Conservation (phyloP, 2,888 invertebrate genomes). For the Andrena fulva region DNA sequence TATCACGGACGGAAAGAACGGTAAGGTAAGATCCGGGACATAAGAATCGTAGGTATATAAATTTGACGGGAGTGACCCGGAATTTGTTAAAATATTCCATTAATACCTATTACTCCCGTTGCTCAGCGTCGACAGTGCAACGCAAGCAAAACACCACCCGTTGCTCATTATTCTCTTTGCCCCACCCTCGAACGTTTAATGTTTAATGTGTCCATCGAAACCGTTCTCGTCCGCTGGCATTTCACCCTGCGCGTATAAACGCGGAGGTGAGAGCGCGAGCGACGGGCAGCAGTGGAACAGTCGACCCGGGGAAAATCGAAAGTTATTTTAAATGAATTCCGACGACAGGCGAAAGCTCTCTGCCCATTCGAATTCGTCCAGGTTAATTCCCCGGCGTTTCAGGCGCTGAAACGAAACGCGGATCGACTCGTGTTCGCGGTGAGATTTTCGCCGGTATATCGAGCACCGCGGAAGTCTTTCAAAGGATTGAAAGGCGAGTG, state of each 20-base stretch:
- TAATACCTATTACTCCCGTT: too few relatives aligned
- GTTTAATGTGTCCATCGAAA: too few relatives aligned
- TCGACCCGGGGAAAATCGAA: neutral
- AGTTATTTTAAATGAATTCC: neutral
- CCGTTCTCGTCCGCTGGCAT: too few relatives aligned
- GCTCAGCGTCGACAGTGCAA: too few relatives aligned
- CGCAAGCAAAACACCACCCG: too few relatives aligned
- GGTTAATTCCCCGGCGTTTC: neutral
- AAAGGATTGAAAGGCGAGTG: slow-evolving; percentile 16
- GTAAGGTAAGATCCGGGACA: too few relatives aligned
- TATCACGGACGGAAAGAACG: too few relatives aligned
- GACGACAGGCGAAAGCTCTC: neutral
- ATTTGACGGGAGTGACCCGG: too few relatives aligned
- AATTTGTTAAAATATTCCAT: too few relatives aligned
- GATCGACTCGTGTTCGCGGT: neutral
- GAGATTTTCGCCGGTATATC: neutral
- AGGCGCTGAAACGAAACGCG: neutral
- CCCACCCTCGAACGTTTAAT: too few relatives aligned
- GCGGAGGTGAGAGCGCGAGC: neutral
- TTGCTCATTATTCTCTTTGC: too few relatives aligned
- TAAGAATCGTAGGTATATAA: too few relatives aligned
- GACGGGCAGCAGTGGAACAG: neutral
- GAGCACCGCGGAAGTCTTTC: slow-evolving; percentile 9
- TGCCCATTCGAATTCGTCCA: neutral
- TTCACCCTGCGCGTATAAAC: neutral